These are phyloP conservation scores for Sebastes itinus DNA, from an alignment of 2,797 vertebrate genomes.

Conservation along the genomic window DNA sequence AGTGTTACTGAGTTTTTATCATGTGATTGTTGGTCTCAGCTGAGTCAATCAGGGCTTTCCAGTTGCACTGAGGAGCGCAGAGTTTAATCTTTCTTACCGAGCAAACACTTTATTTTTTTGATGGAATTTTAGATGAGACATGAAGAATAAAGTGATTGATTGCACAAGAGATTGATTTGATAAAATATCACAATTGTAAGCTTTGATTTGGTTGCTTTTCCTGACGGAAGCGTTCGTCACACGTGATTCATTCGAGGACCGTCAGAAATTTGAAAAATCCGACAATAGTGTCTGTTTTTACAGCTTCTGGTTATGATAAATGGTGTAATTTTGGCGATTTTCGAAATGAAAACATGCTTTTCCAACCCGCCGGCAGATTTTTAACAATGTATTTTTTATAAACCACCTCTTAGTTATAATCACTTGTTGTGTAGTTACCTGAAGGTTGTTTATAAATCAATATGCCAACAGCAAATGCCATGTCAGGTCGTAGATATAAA, in stretches of 20 bases:
- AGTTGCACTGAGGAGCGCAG: not conserved
- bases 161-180: not conserved
- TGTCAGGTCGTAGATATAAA: not conserved
- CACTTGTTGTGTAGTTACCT: not conserved
- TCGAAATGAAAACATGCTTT: not conserved
- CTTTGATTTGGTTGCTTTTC: not conserved
- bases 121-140: not conserved
- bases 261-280: not conserved
- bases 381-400: not conserved
- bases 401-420: not conserved
- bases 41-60: not conserved
- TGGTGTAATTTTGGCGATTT: no score
- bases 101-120: not conserved
- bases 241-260: rapidly evolving
- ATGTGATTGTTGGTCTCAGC: no score
- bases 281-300: not conserved
- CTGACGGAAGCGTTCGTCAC: not conserved
- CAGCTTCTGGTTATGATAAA: not conserved
- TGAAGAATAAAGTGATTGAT: not conserved
- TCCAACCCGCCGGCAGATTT: not conserved
- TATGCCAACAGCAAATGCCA: not conserved
- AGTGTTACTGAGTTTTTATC: not conserved
- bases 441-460: not conserved
- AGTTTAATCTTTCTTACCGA: not conserved
- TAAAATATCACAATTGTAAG: not conserved